Evolutionary conservation across 1,140 invertebrate genomes (phyloP).

Genomic region (Caerostris extrusa): DNA sequence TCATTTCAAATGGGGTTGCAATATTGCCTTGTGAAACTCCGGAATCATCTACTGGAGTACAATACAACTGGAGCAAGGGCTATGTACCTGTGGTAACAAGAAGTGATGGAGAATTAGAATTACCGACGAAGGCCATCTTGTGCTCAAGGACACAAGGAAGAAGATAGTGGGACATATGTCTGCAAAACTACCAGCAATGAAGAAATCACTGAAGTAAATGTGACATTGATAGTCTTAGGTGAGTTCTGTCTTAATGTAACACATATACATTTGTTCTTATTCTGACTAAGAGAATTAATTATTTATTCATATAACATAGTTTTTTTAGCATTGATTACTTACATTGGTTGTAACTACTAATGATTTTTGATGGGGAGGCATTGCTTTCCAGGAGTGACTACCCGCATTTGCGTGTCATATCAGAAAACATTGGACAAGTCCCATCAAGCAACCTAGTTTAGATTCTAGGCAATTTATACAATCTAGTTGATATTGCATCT

Average conservation of each 20-base stretch:
- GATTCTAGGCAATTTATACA: too few species aligned
- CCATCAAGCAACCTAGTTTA: too few species aligned
- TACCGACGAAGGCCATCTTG: constrained; percentile 78
- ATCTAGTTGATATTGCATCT: too few species aligned
- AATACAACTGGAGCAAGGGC: constrained; percentile 60
- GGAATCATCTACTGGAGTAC: background rate
- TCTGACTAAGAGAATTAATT: too few species aligned
- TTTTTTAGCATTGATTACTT: too few species aligned
- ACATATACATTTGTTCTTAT: too few species aligned
- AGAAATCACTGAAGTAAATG: constrained; percentile 68
- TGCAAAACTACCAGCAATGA: constrained; percentile 81
- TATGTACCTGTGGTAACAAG: constrained; percentile 11
- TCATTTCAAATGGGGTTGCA: constrained; percentile 64
- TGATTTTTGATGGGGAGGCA: too few species aligned
- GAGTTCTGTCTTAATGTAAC: constrained; percentile 1
- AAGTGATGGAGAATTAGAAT: constrained; percentile 62
- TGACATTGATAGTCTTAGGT: constrained; percentile 77
- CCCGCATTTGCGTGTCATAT: too few species aligned
- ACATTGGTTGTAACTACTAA: too few species aligned
- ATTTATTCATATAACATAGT: too few species aligned
- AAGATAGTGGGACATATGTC: constrained; percentile 80
- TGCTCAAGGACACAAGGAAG: constrained; percentile 80
- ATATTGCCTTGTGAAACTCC: constrained; percentile 53
- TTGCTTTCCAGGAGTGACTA: too few species aligned
- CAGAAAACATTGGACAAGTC: too few species aligned